Evolutionary conservation across 2,888 invertebrate genomes (phyloP).

Genomic region (Tiphia femorata): DNA sequence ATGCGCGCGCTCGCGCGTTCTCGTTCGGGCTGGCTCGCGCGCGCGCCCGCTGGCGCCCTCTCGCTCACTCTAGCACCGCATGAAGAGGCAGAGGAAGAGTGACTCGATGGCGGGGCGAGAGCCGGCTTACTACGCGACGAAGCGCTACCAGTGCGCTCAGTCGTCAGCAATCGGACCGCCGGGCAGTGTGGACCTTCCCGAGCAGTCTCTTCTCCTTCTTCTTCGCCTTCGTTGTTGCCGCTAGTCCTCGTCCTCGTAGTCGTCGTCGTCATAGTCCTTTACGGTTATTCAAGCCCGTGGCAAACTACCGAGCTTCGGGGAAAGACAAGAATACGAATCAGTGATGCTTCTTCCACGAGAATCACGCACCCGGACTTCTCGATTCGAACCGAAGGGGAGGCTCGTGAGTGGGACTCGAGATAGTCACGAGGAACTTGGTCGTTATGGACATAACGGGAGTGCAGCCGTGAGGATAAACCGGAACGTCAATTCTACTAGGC

Average conservation of each 20-base stretch:
- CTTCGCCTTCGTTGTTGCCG: conserved; percentile 10
- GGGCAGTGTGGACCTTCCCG: conserved; percentile 50
- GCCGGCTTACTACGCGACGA: conserved; percentile 48
- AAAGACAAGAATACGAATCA: too few species aligned
- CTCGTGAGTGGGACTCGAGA: too few species aligned
- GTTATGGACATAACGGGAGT: too few species aligned
- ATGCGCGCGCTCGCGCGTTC: not conserved
- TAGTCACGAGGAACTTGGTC: too few species aligned
- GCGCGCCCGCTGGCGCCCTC: not conserved
- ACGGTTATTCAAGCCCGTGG: too few species aligned
- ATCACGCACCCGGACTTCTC: too few species aligned
- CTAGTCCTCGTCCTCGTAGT: conserved; percentile 11
- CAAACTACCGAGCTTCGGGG: too few species aligned
- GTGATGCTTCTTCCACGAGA: too few species aligned
- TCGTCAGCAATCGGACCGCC: conserved; percentile 53
- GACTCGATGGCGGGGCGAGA: conserved; percentile 51
- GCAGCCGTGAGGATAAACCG: too few species aligned
- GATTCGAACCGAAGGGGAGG: too few species aligned
- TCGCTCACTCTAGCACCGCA: not conserved
- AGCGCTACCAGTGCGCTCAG: conserved; percentile 50
- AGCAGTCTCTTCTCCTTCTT: conserved; percentile 40
- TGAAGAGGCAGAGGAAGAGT: conserved; percentile 36
- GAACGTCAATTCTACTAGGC: too few species aligned
- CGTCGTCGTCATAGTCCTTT: not conserved
- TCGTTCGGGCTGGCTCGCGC: not conserved